A percentile compares a stretch with the other conserved stretches of the same genome.
These are phyloP conservation scores for Tangara arthus DNA, from an alignment of 2,797 vertebrate species.

Conservation along the genomic window DNA sequence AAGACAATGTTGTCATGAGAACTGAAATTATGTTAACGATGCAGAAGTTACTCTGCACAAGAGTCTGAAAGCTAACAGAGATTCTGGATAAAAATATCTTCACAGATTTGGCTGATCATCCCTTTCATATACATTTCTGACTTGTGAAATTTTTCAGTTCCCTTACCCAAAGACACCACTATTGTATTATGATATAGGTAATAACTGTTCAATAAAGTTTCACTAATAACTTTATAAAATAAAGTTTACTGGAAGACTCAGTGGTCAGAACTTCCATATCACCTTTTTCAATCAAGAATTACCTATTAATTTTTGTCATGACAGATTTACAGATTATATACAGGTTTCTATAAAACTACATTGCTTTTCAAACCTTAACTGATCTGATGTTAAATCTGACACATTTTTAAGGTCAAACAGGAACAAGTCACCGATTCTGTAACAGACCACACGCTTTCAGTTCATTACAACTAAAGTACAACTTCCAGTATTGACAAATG, in stretches of 20 bases:
- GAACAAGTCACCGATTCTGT: not conserved
- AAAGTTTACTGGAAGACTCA: not conserved
- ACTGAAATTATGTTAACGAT: accelerated
- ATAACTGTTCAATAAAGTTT: not conserved
- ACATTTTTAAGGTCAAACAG: not conserved
- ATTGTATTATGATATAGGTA: not conserved
- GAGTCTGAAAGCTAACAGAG: not conserved
- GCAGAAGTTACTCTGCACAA: not conserved
- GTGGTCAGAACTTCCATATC: not conserved
- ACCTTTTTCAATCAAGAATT: not conserved
- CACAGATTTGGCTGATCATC: not conserved
- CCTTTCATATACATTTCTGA: not conserved
- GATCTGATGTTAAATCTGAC: not conserved
- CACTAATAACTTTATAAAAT: not conserved
- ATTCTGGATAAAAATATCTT: not conserved
- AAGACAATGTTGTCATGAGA: not conserved
- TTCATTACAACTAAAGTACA: not conserved
- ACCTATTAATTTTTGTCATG: not conserved
- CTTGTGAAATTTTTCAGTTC: not conserved
- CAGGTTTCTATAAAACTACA: not conserved
- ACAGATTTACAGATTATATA: not conserved
- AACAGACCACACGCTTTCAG: not conserved
- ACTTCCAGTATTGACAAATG: not conserved
- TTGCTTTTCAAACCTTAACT: not conserved
- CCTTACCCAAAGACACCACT: not conserved